These are phyloP conservation scores for Sebastes schlegelii DNA, from an alignment of 2,113 vertebrate genomes.

Conservation along the genomic window DNA sequence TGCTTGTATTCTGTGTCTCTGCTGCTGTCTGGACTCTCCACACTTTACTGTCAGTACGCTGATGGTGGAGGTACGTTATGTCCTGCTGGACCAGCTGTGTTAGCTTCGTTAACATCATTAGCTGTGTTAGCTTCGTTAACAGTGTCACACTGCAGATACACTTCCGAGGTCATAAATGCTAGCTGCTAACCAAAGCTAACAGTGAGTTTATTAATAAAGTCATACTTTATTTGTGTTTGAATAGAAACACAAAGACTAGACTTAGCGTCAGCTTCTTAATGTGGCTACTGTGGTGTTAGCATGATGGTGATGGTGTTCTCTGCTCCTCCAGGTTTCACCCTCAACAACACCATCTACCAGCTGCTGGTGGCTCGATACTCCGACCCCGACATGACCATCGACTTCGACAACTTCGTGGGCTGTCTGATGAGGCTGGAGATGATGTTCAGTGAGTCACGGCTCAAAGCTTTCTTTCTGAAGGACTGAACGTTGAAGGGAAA, in stretches of 20 bases:
- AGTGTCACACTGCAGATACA: background rate
- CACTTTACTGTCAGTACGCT: slow-evolving; percentile 4
- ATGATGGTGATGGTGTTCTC: background rate
- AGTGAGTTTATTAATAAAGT: too few species aligned
- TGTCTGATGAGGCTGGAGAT: slow-evolving; percentile 90
- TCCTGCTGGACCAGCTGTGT: background rate
- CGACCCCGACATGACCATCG: slow-evolving; percentile 81
- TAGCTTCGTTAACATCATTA: too few species aligned
- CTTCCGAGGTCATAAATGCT: too few species aligned
- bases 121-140: too few species aligned
- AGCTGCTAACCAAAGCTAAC: too few species aligned
- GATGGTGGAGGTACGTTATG: background rate
- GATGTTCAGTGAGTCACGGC: slow-evolving; percentile 89
- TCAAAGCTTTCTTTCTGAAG: too few species aligned
- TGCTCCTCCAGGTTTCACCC: slow-evolving; percentile 85
- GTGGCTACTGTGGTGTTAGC: background rate
- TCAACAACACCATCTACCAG: slow-evolving; percentile 88
- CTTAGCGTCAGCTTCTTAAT: background rate
- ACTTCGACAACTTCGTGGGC: slow-evolving; percentile 90
- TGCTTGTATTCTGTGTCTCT: slow-evolving; percentile 17
- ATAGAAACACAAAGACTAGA: too few species aligned
- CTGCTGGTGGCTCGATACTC: slow-evolving; percentile 83
- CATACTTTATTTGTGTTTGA: too few species aligned
- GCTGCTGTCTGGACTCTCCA: slow-evolving; percentile 11
- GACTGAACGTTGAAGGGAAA: too few species aligned